Base-by-base conservation (phyloP, 2,113 vertebrate species). In the Condylura cristata region DNA sequence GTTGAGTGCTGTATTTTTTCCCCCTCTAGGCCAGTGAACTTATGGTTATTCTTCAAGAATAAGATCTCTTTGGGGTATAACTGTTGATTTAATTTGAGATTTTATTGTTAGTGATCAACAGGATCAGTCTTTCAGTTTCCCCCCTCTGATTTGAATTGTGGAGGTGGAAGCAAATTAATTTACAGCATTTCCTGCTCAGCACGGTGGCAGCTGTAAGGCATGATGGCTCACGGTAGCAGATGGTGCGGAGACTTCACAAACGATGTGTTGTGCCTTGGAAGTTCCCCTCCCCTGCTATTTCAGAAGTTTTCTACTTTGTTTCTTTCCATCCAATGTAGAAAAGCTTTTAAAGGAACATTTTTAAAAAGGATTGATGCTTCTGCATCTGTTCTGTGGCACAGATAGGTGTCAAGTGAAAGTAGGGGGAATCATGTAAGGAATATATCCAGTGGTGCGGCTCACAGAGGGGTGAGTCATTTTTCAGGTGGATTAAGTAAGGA, bases 61-160 rank as follows among this genome's bases (percentile, higher is more conserved):
- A 76, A 1, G 74, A 63, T 79, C n/a, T 89, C n/a, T 87, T 61
- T 11, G 65, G 17, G 61, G 5, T 81, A 66, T 41, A 17, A 60
- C 30, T 82, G 58, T 44, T 74, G 44, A 58, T 39, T 68, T 72
- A 53, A 37, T 87, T 95, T 81, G 56, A 22, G 83, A 74, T 86
- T 93, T 93, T 86, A 37, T 70, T 78, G 76, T 39, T 86, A 70
- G 46, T 95, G 65, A 26, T 68, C 58, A 63, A 1, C 22, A 90
- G 66, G 88, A 6, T 22, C 3, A 2, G 44, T 60, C 41, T 34
- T 94, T 60, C 83, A 30, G 16, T 30, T 71, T 93, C 90, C 46
- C 11, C 46, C 20, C 46, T 88, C 37, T n/a, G 60, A 81, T 94
- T 61, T 78, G 88, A 51, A 41, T 86, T 79, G 26, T 32, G 51